Conservation (phyloP, 2,888 invertebrate genomes). For the Scotopteryx bipunctaria region DNA sequence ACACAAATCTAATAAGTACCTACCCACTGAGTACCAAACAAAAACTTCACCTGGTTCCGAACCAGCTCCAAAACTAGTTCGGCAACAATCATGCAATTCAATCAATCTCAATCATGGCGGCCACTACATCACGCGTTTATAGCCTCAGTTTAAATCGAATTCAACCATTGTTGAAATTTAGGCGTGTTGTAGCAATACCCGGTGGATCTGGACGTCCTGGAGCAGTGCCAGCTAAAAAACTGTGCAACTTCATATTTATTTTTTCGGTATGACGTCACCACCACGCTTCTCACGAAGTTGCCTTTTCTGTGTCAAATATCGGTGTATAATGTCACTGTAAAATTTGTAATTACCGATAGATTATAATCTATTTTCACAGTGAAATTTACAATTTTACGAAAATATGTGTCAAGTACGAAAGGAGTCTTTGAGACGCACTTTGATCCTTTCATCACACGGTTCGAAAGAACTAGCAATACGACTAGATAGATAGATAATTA, state of each 20-base stretch:
- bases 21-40: background rate
- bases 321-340: too few relatives aligned
- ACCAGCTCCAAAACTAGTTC: background rate
- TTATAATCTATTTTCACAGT: too few relatives aligned
- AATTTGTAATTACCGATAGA: too few relatives aligned
- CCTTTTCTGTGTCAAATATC: too few relatives aligned
- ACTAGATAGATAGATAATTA: too few relatives aligned
- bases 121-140: background rate
- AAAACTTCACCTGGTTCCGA: background rate
- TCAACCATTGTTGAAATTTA: background rate
- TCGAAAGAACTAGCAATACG: too few relatives aligned
- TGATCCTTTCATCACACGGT: too few relatives aligned
- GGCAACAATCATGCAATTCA: background rate
- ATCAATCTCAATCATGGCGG: background rate
- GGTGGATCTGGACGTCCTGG: background rate
- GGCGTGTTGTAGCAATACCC: background rate
- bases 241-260: background rate
- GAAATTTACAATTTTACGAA: too few relatives aligned
- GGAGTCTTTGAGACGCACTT: too few relatives aligned
- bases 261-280: background rate
- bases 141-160: background rate
- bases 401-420: too few relatives aligned
- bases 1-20: too few relatives aligned
- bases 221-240: background rate
- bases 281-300: too few relatives aligned